Evolutionary conservation across 2,113 vertebrate species (phyloP).

Genomic region (Ictalurus furcatus): DNA sequence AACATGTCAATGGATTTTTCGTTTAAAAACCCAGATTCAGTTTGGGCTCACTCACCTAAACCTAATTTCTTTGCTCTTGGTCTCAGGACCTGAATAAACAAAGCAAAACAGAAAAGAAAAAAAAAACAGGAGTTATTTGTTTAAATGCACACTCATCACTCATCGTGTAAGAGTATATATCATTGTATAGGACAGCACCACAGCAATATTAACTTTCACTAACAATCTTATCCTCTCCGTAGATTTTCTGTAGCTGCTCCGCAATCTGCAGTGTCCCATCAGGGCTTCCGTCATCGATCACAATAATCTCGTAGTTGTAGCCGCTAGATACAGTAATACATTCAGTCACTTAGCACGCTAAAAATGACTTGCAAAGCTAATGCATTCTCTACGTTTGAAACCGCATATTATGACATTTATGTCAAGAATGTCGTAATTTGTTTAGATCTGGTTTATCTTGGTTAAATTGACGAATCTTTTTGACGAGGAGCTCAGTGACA

Average conservation of each 20-base stretch:
- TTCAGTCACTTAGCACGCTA: not conserved
- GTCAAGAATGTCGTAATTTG: too few species aligned
- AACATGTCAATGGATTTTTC: not conserved
- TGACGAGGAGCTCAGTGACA: constrained; percentile 56
- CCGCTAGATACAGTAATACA: constrained; percentile 72
- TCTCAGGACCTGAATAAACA: constrained; percentile 79
- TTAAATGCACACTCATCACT: not conserved
- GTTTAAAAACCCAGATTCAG: not conserved
- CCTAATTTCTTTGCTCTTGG: constrained; percentile 88
- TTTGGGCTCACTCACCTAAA: constrained; percentile 77
- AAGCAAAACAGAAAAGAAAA: constrained; percentile 18
- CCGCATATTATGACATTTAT: not conserved
- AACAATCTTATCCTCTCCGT: constrained; percentile 91
- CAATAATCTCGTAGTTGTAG: constrained; percentile 86
- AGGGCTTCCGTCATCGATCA: constrained; percentile 96
- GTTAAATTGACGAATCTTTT: not conserved
- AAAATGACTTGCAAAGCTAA: not conserved
- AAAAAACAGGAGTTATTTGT: not conserved
- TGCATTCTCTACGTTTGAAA: not conserved
- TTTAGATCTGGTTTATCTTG: not conserved
- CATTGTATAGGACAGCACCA: not conserved
- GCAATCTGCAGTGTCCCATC: constrained; percentile 90
- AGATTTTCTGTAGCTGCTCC: constrained; percentile 86
- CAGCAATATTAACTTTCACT: constrained; percentile 61
- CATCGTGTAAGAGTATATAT: not conserved